These are phyloP conservation scores for Neoitamus cyanurus DNA, from an alignment of 2,888 invertebrate species.

Conservation along the genomic window DNA sequence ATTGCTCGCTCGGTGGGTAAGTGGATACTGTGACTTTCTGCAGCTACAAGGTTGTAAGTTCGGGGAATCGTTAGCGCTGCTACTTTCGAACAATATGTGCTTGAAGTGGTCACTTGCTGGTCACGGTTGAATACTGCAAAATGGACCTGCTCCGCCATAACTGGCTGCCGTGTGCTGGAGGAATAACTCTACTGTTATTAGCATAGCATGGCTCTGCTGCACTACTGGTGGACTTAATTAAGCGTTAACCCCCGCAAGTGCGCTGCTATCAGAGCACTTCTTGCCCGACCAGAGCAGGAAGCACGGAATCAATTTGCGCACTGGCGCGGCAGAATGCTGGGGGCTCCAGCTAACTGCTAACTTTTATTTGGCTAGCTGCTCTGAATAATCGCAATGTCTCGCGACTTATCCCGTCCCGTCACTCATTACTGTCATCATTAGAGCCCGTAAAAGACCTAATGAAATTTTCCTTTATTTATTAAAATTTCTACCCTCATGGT, in stretches of 20 bases:
- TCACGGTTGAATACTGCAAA: background rate
- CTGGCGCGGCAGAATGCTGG: background rate
- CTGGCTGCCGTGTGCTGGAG: background rate
- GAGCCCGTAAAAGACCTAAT: background rate
- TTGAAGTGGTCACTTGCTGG: conserved; percentile 17
- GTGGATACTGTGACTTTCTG: background rate
- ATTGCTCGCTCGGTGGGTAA: background rate
- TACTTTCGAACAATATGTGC: conserved; percentile 17
- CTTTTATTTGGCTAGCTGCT: background rate
- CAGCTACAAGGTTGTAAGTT: background rate
- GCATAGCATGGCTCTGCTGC: background rate
- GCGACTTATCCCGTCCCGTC: background rate
- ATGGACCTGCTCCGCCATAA: background rate
- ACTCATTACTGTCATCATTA: conserved; percentile 34
- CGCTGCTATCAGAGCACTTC: background rate
- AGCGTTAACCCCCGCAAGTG: background rate
- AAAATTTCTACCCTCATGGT: background rate
- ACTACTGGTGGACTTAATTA: background rate
- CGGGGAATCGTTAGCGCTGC: background rate
- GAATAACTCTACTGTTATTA: background rate
- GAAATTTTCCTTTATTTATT: conserved; percentile 23
- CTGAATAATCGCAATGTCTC: background rate
- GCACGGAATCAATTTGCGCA: background rate
- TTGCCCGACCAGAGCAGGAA: background rate
- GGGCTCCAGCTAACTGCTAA: background rate